These are phyloP conservation scores for Scaptomyza caliginosa DNA, from an alignment of 2,888 invertebrate species.

Conservation along the genomic window DNA sequence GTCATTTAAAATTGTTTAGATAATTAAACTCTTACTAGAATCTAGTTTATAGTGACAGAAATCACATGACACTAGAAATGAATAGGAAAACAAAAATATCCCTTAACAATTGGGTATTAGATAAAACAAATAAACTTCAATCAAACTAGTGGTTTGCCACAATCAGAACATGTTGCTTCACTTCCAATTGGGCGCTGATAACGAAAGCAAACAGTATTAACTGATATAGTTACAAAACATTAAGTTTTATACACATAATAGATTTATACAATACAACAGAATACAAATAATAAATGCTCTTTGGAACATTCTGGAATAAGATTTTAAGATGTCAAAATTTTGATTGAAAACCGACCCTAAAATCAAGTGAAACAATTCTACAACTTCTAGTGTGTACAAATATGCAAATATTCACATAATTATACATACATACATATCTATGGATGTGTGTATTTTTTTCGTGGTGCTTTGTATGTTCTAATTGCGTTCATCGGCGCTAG, in stretches of 20 bases:
- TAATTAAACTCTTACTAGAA: neutral
- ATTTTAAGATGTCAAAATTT: slow-evolving; percentile 54
- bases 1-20: slow-evolving; percentile 42
- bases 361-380: slow-evolving; percentile 27
- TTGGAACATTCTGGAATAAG: slow-evolving; percentile 48
- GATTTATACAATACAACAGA: too few species aligned
- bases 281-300: neutral
- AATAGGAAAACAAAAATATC: neutral
- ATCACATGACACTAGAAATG: neutral
- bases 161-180: slow-evolving; percentile 7
- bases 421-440: slow-evolving; percentile 21
- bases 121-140: too few species aligned
- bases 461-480: slow-evolving; percentile 60
- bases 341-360: slow-evolving; percentile 41
- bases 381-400: slow-evolving; percentile 23
- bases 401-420: slow-evolving; percentile 4
- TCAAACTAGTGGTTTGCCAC: neutral
- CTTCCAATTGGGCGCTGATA: slow-evolving; percentile 16
- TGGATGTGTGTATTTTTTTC: slow-evolving; percentile 18
- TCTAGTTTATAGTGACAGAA: neutral
- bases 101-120: neutral
- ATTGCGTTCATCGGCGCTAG: slow-evolving; percentile 71
- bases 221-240: neutral
- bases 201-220: neutral
- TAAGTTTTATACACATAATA: neutral